A percentile compares a stretch with the other conserved stretches of the same genome.
phyloP scores from a whole-genome alignment of 2,888 invertebrate species.

The Cantharis rustica region DNA sequence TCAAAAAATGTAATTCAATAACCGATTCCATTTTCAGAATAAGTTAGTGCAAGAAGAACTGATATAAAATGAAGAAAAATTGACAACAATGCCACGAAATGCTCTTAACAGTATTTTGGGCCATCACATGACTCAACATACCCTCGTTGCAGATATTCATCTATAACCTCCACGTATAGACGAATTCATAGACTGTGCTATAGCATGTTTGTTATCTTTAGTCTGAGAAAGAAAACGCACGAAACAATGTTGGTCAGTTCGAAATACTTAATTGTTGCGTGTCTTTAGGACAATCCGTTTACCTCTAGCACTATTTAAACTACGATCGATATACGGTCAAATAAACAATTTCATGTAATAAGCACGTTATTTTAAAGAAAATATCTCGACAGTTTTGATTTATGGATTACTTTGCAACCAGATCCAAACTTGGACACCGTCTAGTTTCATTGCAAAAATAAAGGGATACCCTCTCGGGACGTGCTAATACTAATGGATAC shows the following conservation, averaged over 20 bases:
- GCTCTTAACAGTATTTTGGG: neutral
- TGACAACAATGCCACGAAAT: no score
- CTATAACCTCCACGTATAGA: neutral
- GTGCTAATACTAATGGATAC: no score
- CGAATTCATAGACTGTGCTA: neutral
- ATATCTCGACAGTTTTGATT: neutral
- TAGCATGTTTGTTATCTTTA: neutral
- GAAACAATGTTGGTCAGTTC: neutral
- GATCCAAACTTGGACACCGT: neutral
- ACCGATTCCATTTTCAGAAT: no score
- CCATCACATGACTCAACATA: neutral
- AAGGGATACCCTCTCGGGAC: neutral
- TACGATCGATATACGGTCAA: neutral
- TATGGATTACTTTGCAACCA: neutral
- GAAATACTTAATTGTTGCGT: neutral
- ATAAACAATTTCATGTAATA: neutral
- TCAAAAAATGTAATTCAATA: neutral
- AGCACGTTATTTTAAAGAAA: neutral
- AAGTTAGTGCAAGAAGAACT: no score
- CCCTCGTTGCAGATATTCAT: neutral
- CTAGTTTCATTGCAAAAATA: neutral
- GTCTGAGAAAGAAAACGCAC: neutral
- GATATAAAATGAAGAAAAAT: no score
- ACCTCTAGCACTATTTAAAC: neutral
- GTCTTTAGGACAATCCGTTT: neutral